Conservation (phyloP, 37 sponge, comb jelly and placozoan genomes). For the Haliclona indistincta region DNA sequence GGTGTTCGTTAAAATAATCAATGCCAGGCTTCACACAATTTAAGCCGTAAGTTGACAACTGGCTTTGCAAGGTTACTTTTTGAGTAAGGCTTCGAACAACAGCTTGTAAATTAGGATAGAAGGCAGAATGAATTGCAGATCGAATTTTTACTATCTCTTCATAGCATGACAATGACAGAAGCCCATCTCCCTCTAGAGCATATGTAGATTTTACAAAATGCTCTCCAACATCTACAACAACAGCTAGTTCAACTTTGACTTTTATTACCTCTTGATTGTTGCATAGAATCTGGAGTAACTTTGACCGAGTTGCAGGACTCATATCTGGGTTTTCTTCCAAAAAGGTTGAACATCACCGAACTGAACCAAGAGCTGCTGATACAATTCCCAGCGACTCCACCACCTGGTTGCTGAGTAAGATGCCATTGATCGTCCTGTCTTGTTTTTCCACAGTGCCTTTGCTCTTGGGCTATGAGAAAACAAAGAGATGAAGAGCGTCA, state of each 20-base stretch:
- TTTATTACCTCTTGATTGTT: constrained; percentile 5
- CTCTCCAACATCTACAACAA: constrained; percentile 39
- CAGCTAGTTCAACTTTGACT: constrained; percentile 48
- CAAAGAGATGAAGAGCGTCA: constrained; percentile 25
- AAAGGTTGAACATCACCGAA: constrained; percentile 60
- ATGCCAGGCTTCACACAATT: constrained; percentile 33
- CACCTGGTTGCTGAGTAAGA: constrained; percentile 43
- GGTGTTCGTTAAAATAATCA: constrained; percentile 18
- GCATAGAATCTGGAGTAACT: constrained; percentile 32
- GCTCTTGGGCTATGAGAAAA: constrained; percentile 57
- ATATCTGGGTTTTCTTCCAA: constrained; percentile 35
- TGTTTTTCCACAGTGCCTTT: constrained; percentile 48
- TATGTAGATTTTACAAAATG: constrained; percentile 57
- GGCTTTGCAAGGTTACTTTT: background rate
- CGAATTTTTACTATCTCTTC: constrained; percentile 27
- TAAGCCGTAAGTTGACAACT: constrained; percentile 12
- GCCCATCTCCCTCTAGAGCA: constrained; percentile 47
- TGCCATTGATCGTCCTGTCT: constrained; percentile 52
- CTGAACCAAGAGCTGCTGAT: constrained; percentile 39
- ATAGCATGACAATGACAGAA: constrained; percentile 36
- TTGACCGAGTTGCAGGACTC: constrained; percentile 42
- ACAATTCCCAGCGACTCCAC: constrained; percentile 58
- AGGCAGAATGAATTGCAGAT: constrained; percentile 7
- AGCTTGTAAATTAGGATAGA: constrained; percentile 36
- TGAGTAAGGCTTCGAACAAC: background rate